Evolutionary conservation across 2,888 invertebrate genomes (phyloP).

Genomic region (Caenorhabditis sp.): DNA sequence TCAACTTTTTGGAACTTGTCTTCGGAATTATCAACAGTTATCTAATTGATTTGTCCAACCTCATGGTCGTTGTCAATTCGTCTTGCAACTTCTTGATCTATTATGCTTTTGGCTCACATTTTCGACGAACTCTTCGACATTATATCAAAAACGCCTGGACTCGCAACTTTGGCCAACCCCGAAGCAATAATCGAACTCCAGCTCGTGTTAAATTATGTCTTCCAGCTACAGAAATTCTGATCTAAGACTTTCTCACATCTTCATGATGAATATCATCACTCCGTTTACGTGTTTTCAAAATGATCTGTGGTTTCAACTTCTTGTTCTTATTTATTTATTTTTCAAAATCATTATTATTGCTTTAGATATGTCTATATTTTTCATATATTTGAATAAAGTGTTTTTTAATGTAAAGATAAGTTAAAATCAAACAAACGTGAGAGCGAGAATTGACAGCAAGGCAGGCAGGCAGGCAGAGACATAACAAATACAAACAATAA

Average conservation of each 20-base stretch:
- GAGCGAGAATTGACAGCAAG: slow-evolving; percentile 9
- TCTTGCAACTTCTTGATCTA: slow-evolving; percentile 69
- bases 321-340: neutral
- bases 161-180: neutral
- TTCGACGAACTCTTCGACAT: slow-evolving; percentile 59
- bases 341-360: neutral
- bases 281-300: neutral
- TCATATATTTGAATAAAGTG: neutral
- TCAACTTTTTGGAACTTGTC: slow-evolving; percentile 65
- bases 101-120: slow-evolving; percentile 65
- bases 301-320: neutral
- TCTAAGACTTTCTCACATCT: slow-evolving; percentile 3
- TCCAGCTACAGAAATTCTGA: slow-evolving; percentile 31
- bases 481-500: neutral
- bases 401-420: slow-evolving; percentile 26
- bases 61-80: slow-evolving; percentile 68
- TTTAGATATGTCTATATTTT: neutral
- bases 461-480: neutral
- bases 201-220: slow-evolving; percentile 32
- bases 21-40: slow-evolving; percentile 62
- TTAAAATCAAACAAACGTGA: slow-evolving; percentile 33
- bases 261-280: neutral
- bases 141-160: slow-evolving; percentile 35
- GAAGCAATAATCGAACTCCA: slow-evolving; percentile 20
- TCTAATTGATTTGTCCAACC: slow-evolving; percentile 66